phyloP scores from a whole-genome alignment of 2,113 vertebrate genomes.

The Empidonax alnorum region DNA sequence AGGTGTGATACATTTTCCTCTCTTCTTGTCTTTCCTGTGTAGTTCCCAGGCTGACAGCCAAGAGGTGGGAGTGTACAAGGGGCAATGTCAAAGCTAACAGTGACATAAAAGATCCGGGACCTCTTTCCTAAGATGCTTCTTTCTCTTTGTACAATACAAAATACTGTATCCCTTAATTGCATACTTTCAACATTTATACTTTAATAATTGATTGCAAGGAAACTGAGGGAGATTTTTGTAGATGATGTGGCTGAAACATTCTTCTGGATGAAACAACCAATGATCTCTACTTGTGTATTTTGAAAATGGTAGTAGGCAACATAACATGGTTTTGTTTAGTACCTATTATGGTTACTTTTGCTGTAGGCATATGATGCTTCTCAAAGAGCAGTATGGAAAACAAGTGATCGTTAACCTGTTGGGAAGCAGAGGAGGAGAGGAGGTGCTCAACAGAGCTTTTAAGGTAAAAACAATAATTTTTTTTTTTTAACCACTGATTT shows the following conservation, averaged over 20 bases:
- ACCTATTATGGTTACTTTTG: background rate
- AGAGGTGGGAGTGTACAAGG: background rate
- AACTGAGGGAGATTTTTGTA: background rate
- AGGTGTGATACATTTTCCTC: background rate
- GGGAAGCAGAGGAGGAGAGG: constrained; percentile 81
- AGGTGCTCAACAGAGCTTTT: constrained; percentile 82
- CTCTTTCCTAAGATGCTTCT: background rate
- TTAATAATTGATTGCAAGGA: background rate
- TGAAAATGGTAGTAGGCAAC: background rate
- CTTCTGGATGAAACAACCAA: background rate
- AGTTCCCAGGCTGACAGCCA: background rate
- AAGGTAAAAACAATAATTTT: constrained; percentile 73
- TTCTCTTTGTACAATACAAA: background rate
- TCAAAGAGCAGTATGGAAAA: constrained; percentile 83
- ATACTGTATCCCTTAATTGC: background rate
- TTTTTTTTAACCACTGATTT: background rate
- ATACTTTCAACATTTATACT: background rate
- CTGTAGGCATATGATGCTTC: constrained; percentile 82
- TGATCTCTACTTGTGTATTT: background rate
- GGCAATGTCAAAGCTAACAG: background rate
- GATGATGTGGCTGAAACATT: background rate
- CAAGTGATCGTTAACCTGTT: constrained; percentile 85
- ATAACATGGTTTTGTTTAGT: background rate
- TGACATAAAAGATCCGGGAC: background rate
- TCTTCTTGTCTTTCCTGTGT: background rate